These are phyloP conservation scores for Phalera bucephala DNA, from an alignment of 2,888 invertebrate species.

Conservation along the genomic window DNA sequence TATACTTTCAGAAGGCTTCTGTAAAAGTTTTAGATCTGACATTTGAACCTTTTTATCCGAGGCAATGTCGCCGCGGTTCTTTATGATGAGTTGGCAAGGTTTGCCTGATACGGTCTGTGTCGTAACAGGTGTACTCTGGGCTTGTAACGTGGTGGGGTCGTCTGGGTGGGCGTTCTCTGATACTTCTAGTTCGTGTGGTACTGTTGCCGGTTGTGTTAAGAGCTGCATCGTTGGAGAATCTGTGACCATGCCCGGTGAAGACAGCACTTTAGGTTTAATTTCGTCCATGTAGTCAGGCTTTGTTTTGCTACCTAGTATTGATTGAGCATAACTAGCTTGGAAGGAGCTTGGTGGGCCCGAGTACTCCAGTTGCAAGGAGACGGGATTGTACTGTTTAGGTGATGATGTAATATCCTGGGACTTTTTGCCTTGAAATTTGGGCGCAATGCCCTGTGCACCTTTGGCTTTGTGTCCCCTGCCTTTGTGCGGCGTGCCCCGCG, in stretches of 20 bases:
- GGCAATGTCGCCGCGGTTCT: slow-evolving; percentile 56
- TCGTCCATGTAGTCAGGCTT: slow-evolving; percentile 64
- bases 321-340: slow-evolving; percentile 76
- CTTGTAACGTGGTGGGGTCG: slow-evolving; percentile 53
- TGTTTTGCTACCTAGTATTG: slow-evolving; percentile 61
- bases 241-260: slow-evolving; percentile 56
- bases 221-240: slow-evolving; percentile 72
- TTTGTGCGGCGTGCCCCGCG: slow-evolving; percentile 53
- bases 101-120: slow-evolving; percentile 55
- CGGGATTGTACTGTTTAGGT: slow-evolving; percentile 58
- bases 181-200: slow-evolving; percentile 60
- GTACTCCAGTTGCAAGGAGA: slow-evolving; percentile 58
- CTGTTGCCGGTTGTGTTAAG: slow-evolving; percentile 61
- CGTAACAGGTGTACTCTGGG: slow-evolving; percentile 51
- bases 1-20: slow-evolving; percentile 64
- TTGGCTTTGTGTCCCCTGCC: slow-evolving; percentile 55
- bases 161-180: slow-evolving; percentile 57
- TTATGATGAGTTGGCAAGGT: slow-evolving; percentile 69
- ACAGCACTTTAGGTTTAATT: slow-evolving; percentile 55
- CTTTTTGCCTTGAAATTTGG: slow-evolving; percentile 59
- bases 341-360: slow-evolving; percentile 68
- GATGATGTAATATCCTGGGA: slow-evolving; percentile 52
- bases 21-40: slow-evolving; percentile 69
- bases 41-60: slow-evolving; percentile 65
- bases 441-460: slow-evolving; percentile 22